Evolutionary conservation across 2,797 vertebrate species (phyloP).

Genomic region (Amphiprion clarkii): DNA sequence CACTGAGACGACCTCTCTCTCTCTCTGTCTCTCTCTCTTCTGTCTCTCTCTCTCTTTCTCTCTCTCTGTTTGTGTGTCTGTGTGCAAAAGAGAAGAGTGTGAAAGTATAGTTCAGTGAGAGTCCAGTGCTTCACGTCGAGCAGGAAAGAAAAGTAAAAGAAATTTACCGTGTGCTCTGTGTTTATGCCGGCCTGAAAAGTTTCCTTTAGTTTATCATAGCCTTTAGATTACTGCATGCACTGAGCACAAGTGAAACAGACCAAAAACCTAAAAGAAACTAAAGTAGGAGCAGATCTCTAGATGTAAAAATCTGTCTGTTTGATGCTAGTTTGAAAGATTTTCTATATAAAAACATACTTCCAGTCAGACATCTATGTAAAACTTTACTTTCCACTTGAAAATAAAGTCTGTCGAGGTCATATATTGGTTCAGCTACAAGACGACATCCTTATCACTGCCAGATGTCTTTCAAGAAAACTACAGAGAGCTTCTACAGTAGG

Average conservation of each 20-base stretch:
- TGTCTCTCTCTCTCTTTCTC: conserved; percentile 33
- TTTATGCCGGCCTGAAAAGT: background rate
- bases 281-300: background rate
- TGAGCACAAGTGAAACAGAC: background rate
- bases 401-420: background rate
- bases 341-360: background rate
- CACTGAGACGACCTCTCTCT: conserved; percentile 50
- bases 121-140: conserved; percentile 23
- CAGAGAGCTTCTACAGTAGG: background rate
- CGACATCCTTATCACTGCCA: background rate
- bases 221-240: too few relatives aligned
- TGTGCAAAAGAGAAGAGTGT: conserved; percentile 17
- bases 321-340: background rate
- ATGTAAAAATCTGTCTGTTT: background rate
- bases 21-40: conserved; percentile 19
- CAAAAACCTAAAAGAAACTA: background rate
- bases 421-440: background rate
- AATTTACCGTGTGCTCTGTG: background rate
- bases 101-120: conserved; percentile 25
- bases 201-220: background rate
- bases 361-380: background rate
- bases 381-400: background rate
- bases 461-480: background rate
- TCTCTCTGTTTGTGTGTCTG: conserved; percentile 36
- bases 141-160: conserved; percentile 6